Conservation (phyloP, 2,888 invertebrate genomes). For the Drosophila ustulata region DNA sequence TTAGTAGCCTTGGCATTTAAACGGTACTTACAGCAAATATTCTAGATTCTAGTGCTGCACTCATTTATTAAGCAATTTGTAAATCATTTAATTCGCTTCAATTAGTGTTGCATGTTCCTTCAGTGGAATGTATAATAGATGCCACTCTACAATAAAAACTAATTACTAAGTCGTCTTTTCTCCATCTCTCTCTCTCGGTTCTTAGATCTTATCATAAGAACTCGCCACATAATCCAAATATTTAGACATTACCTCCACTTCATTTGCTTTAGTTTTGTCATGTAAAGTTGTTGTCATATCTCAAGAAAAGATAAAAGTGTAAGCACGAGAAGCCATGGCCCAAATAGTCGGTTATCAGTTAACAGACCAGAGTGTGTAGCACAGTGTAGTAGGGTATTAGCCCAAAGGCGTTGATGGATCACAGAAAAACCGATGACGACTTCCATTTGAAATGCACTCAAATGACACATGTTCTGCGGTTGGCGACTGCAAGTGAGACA, state of each 20-base stretch:
- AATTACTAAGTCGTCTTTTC: slow-evolving; percentile 6
- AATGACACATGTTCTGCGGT: slow-evolving; percentile 11
- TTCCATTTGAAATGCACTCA: slow-evolving; percentile 14
- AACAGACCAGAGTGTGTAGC: slow-evolving; percentile 23
- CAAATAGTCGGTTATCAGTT: slow-evolving; percentile 62
- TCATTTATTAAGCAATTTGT: slow-evolving; percentile 21
- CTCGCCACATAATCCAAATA: slow-evolving; percentile 29
- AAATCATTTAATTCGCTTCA: slow-evolving; percentile 28
- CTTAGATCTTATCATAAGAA: slow-evolving; percentile 18
- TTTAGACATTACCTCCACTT: slow-evolving; percentile 24
- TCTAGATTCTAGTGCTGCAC: background rate
- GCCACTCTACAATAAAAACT: background rate
- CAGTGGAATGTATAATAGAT: slow-evolving; percentile 12
- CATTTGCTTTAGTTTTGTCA: slow-evolving; percentile 37
- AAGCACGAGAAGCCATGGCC: slow-evolving; percentile 63
- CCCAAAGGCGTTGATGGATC: slow-evolving; percentile 19
- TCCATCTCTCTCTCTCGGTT: background rate
- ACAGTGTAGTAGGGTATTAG: slow-evolving; percentile 30
- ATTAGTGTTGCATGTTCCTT: slow-evolving; percentile 27
- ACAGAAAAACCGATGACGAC: slow-evolving; percentile 4
- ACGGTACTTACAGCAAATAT: background rate
- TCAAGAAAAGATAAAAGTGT: slow-evolving; percentile 60
- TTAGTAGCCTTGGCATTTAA: background rate
- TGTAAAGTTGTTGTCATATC: slow-evolving; percentile 54
- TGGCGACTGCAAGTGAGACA: too few species aligned